Conservation (phyloP, 2,113 vertebrate species). For the Alligator mississippiensis region DNA sequence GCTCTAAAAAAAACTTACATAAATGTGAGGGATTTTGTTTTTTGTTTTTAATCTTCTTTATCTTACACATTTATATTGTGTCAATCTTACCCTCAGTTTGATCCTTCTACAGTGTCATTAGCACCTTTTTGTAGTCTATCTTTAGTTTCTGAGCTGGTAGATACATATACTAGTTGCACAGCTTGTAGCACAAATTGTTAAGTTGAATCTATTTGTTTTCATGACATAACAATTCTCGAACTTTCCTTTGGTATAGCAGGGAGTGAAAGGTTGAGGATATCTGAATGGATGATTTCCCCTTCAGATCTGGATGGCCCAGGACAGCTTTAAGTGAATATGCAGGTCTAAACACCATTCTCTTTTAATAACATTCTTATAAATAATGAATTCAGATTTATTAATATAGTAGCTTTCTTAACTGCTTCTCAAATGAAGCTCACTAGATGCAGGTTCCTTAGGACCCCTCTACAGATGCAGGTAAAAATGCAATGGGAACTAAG, state of each 20-base stretch:
- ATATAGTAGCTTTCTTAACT: neutral
- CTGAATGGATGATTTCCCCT: fast-evolving
- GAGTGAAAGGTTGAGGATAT: neutral
- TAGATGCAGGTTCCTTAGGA: no score
- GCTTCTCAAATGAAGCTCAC: neutral
- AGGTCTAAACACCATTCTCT: neutral
- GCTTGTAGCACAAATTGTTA: neutral
- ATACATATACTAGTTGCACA: neutral
- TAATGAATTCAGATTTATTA: neutral
- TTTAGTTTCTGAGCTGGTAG: neutral
- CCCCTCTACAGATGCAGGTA: no score
- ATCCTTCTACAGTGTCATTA: neutral
- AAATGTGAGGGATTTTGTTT: neutral
- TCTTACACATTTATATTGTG: neutral
- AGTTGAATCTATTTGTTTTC: neutral
- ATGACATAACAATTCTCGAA: neutral
- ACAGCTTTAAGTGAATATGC: neutral
- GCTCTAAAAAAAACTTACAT: neutral
- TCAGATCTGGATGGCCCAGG: neutral
- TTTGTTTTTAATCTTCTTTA: neutral
- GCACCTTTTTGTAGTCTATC: neutral
- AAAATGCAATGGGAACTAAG: no score
- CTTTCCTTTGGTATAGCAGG: neutral
- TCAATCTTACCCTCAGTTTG: neutral
- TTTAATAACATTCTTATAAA: neutral